phyloP scores from a whole-genome alignment of 2,888 invertebrate genomes.

The Drosophila crucigera region DNA sequence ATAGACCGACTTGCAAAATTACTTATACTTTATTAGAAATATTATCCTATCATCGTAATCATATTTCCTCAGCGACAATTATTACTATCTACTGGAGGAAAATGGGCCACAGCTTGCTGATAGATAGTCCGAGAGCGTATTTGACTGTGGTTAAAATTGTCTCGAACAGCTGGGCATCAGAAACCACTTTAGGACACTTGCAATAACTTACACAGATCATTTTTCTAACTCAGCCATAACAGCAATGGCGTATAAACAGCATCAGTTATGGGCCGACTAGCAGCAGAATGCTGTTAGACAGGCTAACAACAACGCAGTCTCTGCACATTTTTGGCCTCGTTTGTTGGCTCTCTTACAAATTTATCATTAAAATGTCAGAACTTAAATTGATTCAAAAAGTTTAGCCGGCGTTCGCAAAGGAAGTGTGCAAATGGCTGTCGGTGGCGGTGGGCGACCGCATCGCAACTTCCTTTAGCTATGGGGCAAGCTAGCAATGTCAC shows the following conservation, averaged over 20 bases:
- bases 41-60: not conserved
- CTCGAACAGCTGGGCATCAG: slow-evolving; percentile 22
- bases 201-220: slow-evolving; percentile 67
- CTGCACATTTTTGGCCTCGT: slow-evolving; percentile 57
- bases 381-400: slow-evolving; percentile 80
- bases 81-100: not conserved
- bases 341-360: slow-evolving; percentile 72
- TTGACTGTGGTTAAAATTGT: slow-evolving; percentile 22
- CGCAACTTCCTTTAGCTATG: slow-evolving; percentile 21
- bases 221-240: slow-evolving; percentile 45
- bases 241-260: slow-evolving; percentile 7
- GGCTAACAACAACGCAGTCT: slow-evolving; percentile 28
- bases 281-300: slow-evolving; percentile 33
- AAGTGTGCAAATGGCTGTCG: not conserved
- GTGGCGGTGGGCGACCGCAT: slow-evolving; percentile 2
- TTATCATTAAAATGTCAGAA: slow-evolving; percentile 81
- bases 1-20: not conserved
- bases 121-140: not conserved
- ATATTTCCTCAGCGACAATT: not conserved
- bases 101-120: not conserved
- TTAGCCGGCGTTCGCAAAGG: slow-evolving; percentile 39
- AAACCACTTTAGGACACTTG: slow-evolving; percentile 45
- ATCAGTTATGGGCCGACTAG: slow-evolving; percentile 17
- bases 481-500: slow-evolving; percentile 29
- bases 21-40: not conserved